phyloP scores from a whole-genome alignment of 2,113 vertebrate species.

The Ailuropoda melanoleuca region DNA sequence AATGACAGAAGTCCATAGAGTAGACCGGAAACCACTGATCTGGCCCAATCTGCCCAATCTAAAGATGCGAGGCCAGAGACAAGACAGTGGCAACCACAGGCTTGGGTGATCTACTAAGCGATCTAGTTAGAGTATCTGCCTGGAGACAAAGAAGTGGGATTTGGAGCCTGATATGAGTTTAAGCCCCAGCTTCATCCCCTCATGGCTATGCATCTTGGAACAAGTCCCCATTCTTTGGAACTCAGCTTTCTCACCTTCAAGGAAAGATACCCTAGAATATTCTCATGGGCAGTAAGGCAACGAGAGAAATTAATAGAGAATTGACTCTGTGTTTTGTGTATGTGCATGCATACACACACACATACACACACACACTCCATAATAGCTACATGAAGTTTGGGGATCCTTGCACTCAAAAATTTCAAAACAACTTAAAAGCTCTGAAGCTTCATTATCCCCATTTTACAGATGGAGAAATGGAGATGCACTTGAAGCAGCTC shows the following conservation, averaged over 20 bases:
- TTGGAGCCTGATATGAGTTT: neutral
- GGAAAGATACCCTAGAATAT: neutral
- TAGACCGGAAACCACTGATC: neutral
- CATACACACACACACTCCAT: neutral
- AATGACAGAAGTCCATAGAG: neutral
- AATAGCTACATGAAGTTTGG: neutral
- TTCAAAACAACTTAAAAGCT: constrained; percentile 10
- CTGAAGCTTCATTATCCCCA: neutral
- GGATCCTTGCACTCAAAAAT: neutral
- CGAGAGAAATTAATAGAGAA: neutral
- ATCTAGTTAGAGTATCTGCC: neutral
- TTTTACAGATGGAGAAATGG: constrained; percentile 64
- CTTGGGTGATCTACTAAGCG: neutral
- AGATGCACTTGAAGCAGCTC: neutral
- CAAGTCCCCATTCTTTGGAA: neutral
- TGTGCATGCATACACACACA: fast-evolving
- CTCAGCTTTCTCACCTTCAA: neutral
- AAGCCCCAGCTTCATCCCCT: neutral
- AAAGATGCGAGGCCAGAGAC: neutral
- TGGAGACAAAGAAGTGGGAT: neutral
- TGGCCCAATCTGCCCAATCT: neutral
- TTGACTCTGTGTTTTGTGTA: neutral
- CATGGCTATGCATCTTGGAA: neutral
- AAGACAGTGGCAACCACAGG: neutral
- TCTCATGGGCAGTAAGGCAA: neutral